Evolutionary conservation across 2,797 vertebrate species (phyloP), one percentile per base, ranked within the genome.

Genomic region (Pristis pectinata): DNA sequence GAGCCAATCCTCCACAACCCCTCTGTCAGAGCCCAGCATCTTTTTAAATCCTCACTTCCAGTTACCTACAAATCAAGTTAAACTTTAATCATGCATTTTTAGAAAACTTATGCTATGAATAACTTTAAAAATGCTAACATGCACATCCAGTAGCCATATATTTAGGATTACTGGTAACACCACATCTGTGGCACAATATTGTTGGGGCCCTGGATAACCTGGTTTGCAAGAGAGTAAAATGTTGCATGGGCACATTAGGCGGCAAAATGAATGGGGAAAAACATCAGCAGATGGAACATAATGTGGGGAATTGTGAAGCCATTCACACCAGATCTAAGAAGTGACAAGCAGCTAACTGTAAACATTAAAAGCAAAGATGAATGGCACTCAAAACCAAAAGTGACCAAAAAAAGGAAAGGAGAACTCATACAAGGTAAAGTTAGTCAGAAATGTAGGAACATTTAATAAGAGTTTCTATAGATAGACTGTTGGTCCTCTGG

Each of bases 1-100:
- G 95, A 99, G 98, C 99, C 99, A 99, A 98, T 99, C 99, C 98
- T 99, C 98, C 92, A 99, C 98, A 34, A 99, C 98, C 94, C 98
- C 96, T 95, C 98, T 97, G 97, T 99, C 98, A 96, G 98, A 97
- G 96, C 98, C 98, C 98, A 98, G 97, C 98, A 99, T 99, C 97
- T 98, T 99, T 97, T 96, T 97, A 4, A 13, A 61, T 41, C n/a
- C 19, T 91, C 97, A 95, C 95, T 96, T 95, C 95, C 95, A 97
- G 95, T 96, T 96, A 96, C 96, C 95, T 96, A 95, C 95, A 95
- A 53, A 95, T 83, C 17, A 94, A 95, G 64, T 7, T 6, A 91
- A 22, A 37, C n/a, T 91, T 91, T 37, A 67, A 91, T 41, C 59
- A 22, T 17, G 67, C n/a, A 41, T 11, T 19, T 11, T 67, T 59